phyloP scores from a whole-genome alignment of 2,797 vertebrate species.

The Sciurus carolinensis region DNA sequence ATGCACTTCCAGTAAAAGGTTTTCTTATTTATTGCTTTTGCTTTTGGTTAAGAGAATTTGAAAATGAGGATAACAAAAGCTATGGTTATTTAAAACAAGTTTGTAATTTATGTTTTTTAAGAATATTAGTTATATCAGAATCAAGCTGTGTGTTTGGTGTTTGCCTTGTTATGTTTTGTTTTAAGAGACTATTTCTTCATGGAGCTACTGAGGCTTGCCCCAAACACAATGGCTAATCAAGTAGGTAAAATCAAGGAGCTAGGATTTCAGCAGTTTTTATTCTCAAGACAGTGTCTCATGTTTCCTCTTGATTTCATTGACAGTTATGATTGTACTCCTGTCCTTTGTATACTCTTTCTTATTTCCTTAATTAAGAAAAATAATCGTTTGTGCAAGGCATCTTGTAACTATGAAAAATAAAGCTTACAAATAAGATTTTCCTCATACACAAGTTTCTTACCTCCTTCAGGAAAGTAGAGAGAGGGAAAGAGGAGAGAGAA shows the following conservation, averaged over 20 bases:
- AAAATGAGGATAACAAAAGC: slow-evolving; percentile 40
- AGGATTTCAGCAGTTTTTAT: slow-evolving; percentile 47
- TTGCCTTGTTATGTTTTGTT: slow-evolving; percentile 16
- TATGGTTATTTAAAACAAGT: slow-evolving; percentile 33
- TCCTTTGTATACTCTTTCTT: slow-evolving; percentile 1
- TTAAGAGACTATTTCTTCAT: neutral
- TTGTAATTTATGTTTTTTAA: neutral
- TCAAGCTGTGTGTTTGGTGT: neutral
- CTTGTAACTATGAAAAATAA: slow-evolving; percentile 62
- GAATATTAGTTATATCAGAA: slow-evolving; percentile 20
- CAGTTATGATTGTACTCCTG: neutral
- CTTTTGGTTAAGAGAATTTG: slow-evolving; percentile 40
- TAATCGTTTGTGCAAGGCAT: neutral
- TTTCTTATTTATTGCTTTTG: neutral
- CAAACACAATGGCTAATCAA: slow-evolving; percentile 27
- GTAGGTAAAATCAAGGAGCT: slow-evolving; percentile 17
- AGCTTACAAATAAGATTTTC: neutral
- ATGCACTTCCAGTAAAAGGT: neutral
- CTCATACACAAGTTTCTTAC: slow-evolving; percentile 16
- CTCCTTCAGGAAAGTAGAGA: neutral
- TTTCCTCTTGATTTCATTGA: slow-evolving; percentile 52
- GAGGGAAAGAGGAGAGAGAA: neutral
- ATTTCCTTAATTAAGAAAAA: slow-evolving; percentile 12
- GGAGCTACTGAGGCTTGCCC: neutral
- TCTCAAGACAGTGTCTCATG: neutral